phyloP scores from a whole-genome alignment of 2,888 invertebrate species.

The Unio delphinus region DNA sequence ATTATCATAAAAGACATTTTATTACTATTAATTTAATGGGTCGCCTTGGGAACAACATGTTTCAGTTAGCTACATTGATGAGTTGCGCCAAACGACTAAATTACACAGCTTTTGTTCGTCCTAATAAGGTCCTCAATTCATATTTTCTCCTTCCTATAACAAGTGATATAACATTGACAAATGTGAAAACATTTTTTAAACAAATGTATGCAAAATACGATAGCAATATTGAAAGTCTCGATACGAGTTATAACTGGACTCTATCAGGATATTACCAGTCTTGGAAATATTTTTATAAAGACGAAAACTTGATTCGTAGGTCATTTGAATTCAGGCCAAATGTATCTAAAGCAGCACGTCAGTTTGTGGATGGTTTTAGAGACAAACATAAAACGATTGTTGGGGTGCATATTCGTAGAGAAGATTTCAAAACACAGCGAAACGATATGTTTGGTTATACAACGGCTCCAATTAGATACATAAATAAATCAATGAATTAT shows the following conservation, averaged over 20 bases:
- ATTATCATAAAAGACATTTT: too few relatives aligned
- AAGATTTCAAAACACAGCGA: conserved; percentile 29
- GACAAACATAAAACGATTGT: too few relatives aligned
- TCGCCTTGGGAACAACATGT: too few relatives aligned
- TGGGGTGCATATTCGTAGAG: conserved; percentile 32
- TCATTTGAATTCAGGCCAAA: too few relatives aligned
- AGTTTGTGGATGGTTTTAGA: too few relatives aligned
- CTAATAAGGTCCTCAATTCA: too few relatives aligned
- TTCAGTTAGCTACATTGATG: too few relatives aligned
- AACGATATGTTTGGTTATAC: conserved; percentile 35
- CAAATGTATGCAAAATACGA: conserved; percentile 26
- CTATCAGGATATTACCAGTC: conserved; percentile 49
- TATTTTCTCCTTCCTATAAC: too few relatives aligned
- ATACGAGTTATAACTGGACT: conserved; percentile 34
- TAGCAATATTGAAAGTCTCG: conserved; percentile 14
- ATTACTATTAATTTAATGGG: too few relatives aligned
- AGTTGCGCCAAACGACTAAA: too few relatives aligned
- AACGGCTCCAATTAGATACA: conserved; percentile 34
- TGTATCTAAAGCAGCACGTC: too few relatives aligned
- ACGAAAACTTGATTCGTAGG: conserved; percentile 3
- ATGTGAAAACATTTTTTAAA: conserved; percentile 17
- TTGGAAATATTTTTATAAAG: conserved; percentile 47
- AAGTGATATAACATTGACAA: conserved; percentile 5
- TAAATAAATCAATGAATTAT: conserved; percentile 39
- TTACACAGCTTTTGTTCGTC: too few relatives aligned